Evolutionary conservation across 2,113 vertebrate genomes (phyloP).

Genomic region (Romanogobio albipinnatus): DNA sequence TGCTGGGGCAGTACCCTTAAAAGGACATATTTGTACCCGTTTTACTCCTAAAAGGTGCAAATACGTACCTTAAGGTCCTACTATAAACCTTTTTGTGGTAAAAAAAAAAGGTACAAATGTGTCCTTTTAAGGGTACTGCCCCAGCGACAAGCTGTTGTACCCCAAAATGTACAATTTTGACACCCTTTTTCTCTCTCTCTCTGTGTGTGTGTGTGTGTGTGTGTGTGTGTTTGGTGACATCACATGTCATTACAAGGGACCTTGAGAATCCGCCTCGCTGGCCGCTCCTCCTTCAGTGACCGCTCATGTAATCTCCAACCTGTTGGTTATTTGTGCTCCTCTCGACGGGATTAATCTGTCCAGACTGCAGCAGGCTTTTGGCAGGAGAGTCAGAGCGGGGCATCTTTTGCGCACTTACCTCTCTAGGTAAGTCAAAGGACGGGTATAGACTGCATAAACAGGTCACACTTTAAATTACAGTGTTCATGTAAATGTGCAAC

Average conservation of each 20-base stretch:
- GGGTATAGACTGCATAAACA: background rate
- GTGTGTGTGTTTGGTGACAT: no score
- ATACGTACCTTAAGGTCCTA: no score
- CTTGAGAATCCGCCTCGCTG: constrained; percentile 18
- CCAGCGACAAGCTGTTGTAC: no score
- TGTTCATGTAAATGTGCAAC: background rate
- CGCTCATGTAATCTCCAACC: constrained; percentile 62
- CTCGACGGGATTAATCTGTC: constrained; percentile 56
- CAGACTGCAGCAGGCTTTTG: constrained; percentile 61
- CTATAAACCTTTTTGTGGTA: no score
- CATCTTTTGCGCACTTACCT: constrained; percentile 47
- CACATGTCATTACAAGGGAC: background rate
- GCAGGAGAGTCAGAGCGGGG: constrained; percentile 67
- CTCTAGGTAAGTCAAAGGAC: constrained; percentile 67
- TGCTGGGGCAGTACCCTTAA: no score
- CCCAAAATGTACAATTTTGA: no score
- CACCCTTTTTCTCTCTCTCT: no score
- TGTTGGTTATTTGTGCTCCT: constrained; percentile 57
- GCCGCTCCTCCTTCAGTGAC: constrained; percentile 33
- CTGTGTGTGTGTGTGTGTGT: no score
- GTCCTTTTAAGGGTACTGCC: no score
- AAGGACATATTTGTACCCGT: no score
- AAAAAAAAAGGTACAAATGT: no score
- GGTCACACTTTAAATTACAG: background rate
- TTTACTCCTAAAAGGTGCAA: no score